These are phyloP conservation scores for Andrena haemorrhoa DNA, from an alignment of 2,888 invertebrate species.

Conservation along the genomic window DNA sequence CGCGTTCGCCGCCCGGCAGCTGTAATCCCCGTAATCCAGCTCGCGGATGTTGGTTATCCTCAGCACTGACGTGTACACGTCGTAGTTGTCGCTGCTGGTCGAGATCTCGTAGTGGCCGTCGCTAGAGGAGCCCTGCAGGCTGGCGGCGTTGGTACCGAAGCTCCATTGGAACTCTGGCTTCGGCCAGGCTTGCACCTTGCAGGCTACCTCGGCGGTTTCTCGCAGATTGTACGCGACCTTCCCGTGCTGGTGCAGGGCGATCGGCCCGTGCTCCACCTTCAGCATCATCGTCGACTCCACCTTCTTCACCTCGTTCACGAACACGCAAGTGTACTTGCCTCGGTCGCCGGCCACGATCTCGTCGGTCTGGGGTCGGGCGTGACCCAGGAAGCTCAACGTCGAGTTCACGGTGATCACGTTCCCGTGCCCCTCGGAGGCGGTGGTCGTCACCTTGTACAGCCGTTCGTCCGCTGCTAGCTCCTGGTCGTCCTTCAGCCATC, in stretches of 20 bases:
- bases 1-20: slow-evolving; percentile 94
- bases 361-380: slow-evolving; percentile 91
- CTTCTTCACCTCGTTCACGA: slow-evolving; percentile 95
- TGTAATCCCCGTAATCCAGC: slow-evolving; percentile 96
- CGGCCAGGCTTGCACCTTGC: slow-evolving; percentile 96
- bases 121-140: slow-evolving; percentile 90
- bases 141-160: slow-evolving; percentile 91
- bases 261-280: slow-evolving; percentile 96
- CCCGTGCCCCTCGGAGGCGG: slow-evolving; percentile 91
- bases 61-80: slow-evolving; percentile 93
- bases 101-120: slow-evolving; percentile 95
- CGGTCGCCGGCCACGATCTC: slow-evolving; percentile 93
- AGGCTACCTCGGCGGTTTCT: slow-evolving; percentile 94
- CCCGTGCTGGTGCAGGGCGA: slow-evolving; percentile 93
- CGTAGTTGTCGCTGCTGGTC: slow-evolving; percentile 92
- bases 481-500: slow-evolving; percentile 94
- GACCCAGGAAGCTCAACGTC: slow-evolving; percentile 92
- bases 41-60: slow-evolving; percentile 90
- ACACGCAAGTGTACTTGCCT: slow-evolving; percentile 94
- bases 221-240: slow-evolving; percentile 95
- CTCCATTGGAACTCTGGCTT: slow-evolving; percentile 97
- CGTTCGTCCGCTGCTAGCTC: slow-evolving; percentile 92
- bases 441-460: slow-evolving; percentile 93
- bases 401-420: slow-evolving; percentile 94
- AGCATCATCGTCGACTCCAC: slow-evolving; percentile 96